phyloP scores from a whole-genome alignment of 2,797 vertebrate genomes.

The Coregonus ussuriensis region DNA sequence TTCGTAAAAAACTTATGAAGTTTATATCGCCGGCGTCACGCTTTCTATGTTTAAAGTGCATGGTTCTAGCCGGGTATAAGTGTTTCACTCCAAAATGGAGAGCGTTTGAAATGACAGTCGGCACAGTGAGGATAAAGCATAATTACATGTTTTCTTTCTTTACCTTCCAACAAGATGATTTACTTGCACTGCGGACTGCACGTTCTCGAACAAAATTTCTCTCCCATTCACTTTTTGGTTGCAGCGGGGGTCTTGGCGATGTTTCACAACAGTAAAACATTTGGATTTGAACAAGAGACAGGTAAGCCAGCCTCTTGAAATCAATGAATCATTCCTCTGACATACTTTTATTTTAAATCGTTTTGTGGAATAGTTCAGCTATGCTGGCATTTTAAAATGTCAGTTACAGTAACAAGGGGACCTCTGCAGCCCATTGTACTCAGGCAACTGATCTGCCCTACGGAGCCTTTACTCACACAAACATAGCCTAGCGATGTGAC shows the following conservation, averaged over 20 bases:
- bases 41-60: slow-evolving; percentile 18
- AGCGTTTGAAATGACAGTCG: slow-evolving; percentile 47
- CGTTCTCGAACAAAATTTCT: slow-evolving; percentile 51
- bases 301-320: slow-evolving; percentile 54
- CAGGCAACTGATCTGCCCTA: background rate
- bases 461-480: background rate
- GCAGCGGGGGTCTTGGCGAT: slow-evolving; percentile 56
- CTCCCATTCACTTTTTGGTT: slow-evolving; percentile 53
- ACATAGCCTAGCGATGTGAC: background rate
- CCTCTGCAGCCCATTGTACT: background rate
- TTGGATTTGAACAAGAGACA: slow-evolving; percentile 51
- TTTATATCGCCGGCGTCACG: slow-evolving; percentile 27
- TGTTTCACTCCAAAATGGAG: slow-evolving; percentile 32
- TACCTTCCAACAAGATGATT: slow-evolving; percentile 69
- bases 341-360: background rate
- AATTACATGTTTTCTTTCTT: slow-evolving; percentile 38
- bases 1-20: slow-evolving; percentile 11
- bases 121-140: slow-evolving; percentile 29
- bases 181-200: slow-evolving; percentile 49
- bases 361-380: background rate
- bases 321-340: background rate
- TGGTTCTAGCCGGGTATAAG: slow-evolving; percentile 27
- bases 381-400: background rate
- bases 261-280: slow-evolving; percentile 48
- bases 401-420: background rate